Evolutionary conservation across 2,888 invertebrate genomes (phyloP).

Genomic region (Dasypogon diadema): DNA sequence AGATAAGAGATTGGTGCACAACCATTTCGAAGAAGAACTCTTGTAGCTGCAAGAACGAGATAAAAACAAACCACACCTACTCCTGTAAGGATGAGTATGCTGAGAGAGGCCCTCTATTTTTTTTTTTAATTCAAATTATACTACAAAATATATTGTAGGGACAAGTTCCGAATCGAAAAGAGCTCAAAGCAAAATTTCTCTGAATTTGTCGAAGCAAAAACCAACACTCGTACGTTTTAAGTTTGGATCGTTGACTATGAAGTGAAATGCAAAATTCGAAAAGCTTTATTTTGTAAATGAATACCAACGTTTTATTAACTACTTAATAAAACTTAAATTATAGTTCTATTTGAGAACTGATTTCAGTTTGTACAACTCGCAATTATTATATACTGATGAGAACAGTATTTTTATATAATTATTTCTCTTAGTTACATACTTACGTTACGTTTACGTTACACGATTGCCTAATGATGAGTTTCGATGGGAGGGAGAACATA

Average conservation of each 20-base stretch:
- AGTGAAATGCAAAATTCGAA: neutral
- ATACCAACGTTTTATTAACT: constrained; percentile 47
- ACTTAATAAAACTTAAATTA: constrained; percentile 48
- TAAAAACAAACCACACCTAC: too few relatives aligned
- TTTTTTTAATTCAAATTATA: neutral
- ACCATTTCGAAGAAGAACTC: too few relatives aligned
- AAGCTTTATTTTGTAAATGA: constrained; percentile 37
- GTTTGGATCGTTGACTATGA: constrained; percentile 3
- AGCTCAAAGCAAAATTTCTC: constrained; percentile 28
- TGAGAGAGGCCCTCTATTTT: neutral
- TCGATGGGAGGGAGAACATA: constrained; percentile 50
- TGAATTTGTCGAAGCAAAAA: constrained; percentile 35
- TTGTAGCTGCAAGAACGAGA: neutral
- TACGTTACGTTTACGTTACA: constrained; percentile 30
- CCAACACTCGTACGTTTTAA: constrained; percentile 12
- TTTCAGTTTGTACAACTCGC: constrained; percentile 50
- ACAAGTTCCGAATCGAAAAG: constrained; percentile 15
- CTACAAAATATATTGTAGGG: neutral
- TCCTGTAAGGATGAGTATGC: constrained; percentile 13
- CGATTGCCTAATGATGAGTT: constrained; percentile 35
- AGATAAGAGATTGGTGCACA: neutral
- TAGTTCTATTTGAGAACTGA: constrained; percentile 46
- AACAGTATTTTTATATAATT: neutral
- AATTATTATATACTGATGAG: constrained; percentile 28
- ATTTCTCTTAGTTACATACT: neutral